phyloP scores from a whole-genome alignment of 2,797 vertebrate genomes.

The Crocidura indochinensis region DNA sequence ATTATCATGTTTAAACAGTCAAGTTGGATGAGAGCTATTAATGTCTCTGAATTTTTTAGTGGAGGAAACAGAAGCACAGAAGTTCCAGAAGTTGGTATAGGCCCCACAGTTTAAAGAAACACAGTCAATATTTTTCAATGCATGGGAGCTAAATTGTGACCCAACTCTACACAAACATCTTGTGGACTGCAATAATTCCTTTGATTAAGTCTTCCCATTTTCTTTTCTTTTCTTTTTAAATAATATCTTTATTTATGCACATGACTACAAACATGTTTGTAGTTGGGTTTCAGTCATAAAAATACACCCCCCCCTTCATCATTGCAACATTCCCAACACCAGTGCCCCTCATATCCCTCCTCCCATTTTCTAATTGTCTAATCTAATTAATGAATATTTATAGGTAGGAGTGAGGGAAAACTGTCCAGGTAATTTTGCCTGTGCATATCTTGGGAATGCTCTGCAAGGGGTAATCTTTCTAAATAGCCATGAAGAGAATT shows the following conservation, averaged over 20 bases:
- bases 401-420: background rate
- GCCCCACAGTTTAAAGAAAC: constrained; percentile 6
- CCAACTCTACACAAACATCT: background rate
- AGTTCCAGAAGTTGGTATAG: background rate
- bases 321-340: too few relatives aligned
- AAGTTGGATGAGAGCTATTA: background rate
- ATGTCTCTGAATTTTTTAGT: background rate
- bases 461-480: background rate
- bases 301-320: too few relatives aligned
- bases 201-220: constrained; percentile 1
- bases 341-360: background rate
- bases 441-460: background rate
- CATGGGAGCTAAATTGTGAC: background rate
- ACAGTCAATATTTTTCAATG: background rate
- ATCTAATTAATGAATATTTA: background rate
- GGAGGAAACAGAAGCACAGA: constrained; percentile 39
- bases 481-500: constrained; percentile 10
- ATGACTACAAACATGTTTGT: too few relatives aligned
- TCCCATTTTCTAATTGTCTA: background rate
- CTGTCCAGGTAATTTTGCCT: background rate
- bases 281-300: too few relatives aligned
- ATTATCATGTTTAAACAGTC: constrained; percentile 24
- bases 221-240: too few relatives aligned
- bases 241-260: too few relatives aligned
- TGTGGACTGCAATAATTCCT: background rate